Percentiles rank a stretch among this genome's conserved stretches.
These are phyloP conservation scores for Macquaria ambigua DNA, from an alignment of 2,113 vertebrate genomes.

Conservation along the genomic window DNA sequence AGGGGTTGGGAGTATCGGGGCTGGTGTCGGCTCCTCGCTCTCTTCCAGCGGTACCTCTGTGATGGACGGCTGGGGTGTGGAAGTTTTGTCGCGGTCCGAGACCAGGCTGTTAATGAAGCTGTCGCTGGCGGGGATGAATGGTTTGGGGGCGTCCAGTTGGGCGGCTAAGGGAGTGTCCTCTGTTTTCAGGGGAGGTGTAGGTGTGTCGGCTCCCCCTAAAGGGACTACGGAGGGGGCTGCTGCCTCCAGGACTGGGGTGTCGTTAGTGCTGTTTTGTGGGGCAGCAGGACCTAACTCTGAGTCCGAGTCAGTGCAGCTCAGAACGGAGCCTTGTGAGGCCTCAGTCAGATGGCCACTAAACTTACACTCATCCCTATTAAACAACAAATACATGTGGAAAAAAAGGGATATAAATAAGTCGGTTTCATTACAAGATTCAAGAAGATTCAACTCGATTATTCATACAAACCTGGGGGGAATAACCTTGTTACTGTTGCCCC, in stretches of 20 bases:
- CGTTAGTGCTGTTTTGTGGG: slow-evolving; percentile 31
- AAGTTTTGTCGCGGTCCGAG: slow-evolving; percentile 74
- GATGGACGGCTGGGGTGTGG: slow-evolving; percentile 33
- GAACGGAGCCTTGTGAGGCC: slow-evolving; percentile 81
- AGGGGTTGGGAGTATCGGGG: slow-evolving; percentile 40
- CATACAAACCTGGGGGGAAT: slow-evolving; percentile 49
- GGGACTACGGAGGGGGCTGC: slow-evolving; percentile 67
- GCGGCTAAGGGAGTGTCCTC: slow-evolving; percentile 14
- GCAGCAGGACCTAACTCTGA: slow-evolving; percentile 63
- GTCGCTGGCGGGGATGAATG: slow-evolving; percentile 82
- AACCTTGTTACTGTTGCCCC: slow-evolving; percentile 83
- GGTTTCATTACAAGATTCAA: background rate
- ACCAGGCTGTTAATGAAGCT: slow-evolving; percentile 86
- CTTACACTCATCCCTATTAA: slow-evolving; percentile 87
- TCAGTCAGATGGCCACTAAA: slow-evolving; percentile 88
- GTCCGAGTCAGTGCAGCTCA: slow-evolving; percentile 87
- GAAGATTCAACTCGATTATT: background rate
- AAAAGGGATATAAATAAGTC: background rate
- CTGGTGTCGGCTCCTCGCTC: slow-evolving; percentile 30
- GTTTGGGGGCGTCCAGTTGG: slow-evolving; percentile 60
- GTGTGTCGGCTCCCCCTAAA: slow-evolving; percentile 47
- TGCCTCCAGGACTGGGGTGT: slow-evolving; percentile 62
- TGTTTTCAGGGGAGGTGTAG: slow-evolving; percentile 17
- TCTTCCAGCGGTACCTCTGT: slow-evolving; percentile 59
- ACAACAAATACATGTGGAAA: background rate